Percentiles rank a stretch among this genome's conserved stretches.
phyloP scores from a whole-genome alignment of 2,888 invertebrate genomes.

The Caradrina clavipalpis region DNA sequence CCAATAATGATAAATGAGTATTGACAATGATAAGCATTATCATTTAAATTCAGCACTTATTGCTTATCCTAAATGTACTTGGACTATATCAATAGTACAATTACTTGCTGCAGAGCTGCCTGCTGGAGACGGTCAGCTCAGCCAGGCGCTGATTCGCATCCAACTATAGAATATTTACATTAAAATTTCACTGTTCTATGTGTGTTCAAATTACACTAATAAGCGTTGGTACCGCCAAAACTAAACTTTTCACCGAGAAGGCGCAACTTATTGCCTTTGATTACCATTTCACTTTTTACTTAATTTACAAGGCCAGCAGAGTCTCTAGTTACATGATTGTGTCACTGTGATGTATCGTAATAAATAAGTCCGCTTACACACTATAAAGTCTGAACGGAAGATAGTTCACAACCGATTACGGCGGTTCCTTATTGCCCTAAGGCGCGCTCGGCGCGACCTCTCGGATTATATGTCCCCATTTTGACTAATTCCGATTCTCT shows the following conservation, averaged over 20 bases:
- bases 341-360: conserved; percentile 88
- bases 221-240: conserved; percentile 80
- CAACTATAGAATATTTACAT: conserved; percentile 63
- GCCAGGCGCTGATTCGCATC: conserved; percentile 46
- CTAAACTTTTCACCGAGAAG: conserved; percentile 76
- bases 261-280: conserved; percentile 67
- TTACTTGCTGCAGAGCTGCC: conserved; percentile 61
- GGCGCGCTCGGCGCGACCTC: conserved; percentile 88
- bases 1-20: conserved; percentile 85
- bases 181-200: conserved; percentile 60
- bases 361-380: conserved; percentile 90
- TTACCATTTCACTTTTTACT: conserved; percentile 76
- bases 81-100: conserved; percentile 68
- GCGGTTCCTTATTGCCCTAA: conserved; percentile 88
- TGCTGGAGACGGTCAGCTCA: conserved; percentile 40
- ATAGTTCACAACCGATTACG: conserved; percentile 89
- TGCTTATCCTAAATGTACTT: conserved; percentile 85
- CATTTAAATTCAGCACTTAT: conserved; percentile 82
- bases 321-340: conserved; percentile 72
- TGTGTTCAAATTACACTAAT: conserved; percentile 77
- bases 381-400: conserved; percentile 88
- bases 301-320: conserved; percentile 75
- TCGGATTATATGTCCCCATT: conserved; percentile 90
- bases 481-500: conserved; percentile 89
- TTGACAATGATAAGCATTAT: conserved; percentile 85